These are phyloP conservation scores for Mallotus villosus DNA, from an alignment of 2,797 vertebrate genomes.

Conservation along the genomic window DNA sequence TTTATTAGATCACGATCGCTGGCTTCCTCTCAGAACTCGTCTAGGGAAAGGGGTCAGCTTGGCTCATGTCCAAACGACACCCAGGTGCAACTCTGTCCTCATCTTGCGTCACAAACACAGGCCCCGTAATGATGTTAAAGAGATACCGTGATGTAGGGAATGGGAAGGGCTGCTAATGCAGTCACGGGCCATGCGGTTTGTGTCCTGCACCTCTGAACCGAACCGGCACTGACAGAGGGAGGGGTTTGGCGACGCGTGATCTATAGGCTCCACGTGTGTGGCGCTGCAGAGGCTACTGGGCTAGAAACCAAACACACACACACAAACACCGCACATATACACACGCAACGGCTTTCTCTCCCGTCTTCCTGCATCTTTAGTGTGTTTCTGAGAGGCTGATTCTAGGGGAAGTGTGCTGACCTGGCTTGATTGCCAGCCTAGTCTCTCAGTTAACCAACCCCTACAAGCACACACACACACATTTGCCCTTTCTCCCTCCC, in stretches of 20 bases:
- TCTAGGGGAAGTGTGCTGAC: constrained; percentile 33
- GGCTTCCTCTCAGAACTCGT: background rate
- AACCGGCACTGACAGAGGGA: background rate
- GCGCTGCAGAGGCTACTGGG: background rate
- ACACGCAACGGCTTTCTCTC: background rate
- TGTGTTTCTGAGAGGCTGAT: constrained; percentile 19
- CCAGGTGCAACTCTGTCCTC: background rate
- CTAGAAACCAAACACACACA: background rate
- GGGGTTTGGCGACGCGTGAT: background rate
- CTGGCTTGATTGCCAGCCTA: constrained; percentile 3
- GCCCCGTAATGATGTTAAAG: too few species aligned
- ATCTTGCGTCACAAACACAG: too few species aligned
- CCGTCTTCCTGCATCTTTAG: too few species aligned
- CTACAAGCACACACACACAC: background rate
- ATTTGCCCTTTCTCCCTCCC: constrained; percentile 1
- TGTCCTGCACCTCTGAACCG: too few species aligned
- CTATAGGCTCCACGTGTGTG: background rate
- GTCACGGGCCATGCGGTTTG: too few species aligned
- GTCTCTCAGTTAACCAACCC: constrained; percentile 38
- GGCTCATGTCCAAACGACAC: too few species aligned
- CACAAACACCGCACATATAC: background rate
- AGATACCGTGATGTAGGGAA: too few species aligned
- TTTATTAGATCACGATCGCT: background rate
- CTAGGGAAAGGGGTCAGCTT: too few species aligned
- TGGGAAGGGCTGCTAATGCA: too few species aligned